Evolutionary conservation across 1,140 invertebrate genomes (phyloP).

Genomic region (Himalopsyche phryganea): DNA sequence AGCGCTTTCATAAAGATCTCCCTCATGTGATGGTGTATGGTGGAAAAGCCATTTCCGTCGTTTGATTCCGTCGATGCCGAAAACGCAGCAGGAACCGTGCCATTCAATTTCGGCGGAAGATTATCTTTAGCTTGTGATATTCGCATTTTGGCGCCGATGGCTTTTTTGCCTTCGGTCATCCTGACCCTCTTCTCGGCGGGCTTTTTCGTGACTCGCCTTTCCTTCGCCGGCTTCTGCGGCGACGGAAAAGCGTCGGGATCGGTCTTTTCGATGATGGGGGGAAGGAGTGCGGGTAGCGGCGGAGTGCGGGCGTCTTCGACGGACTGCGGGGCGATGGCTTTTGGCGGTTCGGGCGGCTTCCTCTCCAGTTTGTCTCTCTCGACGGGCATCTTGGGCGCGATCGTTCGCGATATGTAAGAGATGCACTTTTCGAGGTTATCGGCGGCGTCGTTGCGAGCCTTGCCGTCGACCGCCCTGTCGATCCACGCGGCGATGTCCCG

Average conservation of each 20-base stretch:
- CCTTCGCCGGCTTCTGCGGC: background rate
- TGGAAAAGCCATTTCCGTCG: conserved; percentile 3
- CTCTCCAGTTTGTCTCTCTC: conserved; percentile 30
- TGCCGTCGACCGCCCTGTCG: conserved; percentile 37
- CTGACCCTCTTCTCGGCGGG: conserved; percentile 9
- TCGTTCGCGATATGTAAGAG: conserved; percentile 49
- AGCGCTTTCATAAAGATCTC: conserved; percentile 23
- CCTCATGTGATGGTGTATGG: conserved; percentile 24
- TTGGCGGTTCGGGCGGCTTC: conserved; percentile 11
- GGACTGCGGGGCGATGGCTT: conserved; percentile 6
- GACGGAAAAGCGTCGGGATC: background rate
- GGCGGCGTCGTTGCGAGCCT: conserved; percentile 38
- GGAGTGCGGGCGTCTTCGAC: background rate
- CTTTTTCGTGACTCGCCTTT: background rate
- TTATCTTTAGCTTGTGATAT: background rate
- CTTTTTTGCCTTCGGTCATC: conserved; percentile 16
- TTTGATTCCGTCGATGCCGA: background rate
- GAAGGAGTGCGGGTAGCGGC: background rate
- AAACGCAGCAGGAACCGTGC: background rate
- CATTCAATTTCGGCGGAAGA: background rate
- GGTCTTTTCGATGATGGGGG: background rate
- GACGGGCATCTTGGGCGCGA: conserved; percentile 47
- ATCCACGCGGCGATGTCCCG: conserved; percentile 39
- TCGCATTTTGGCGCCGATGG: conserved; percentile 11
- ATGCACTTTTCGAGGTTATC: conserved; percentile 51